Base-by-base conservation (phyloP, 2,797 vertebrate species). In the Myiothlypis chrysogaster region DNA sequence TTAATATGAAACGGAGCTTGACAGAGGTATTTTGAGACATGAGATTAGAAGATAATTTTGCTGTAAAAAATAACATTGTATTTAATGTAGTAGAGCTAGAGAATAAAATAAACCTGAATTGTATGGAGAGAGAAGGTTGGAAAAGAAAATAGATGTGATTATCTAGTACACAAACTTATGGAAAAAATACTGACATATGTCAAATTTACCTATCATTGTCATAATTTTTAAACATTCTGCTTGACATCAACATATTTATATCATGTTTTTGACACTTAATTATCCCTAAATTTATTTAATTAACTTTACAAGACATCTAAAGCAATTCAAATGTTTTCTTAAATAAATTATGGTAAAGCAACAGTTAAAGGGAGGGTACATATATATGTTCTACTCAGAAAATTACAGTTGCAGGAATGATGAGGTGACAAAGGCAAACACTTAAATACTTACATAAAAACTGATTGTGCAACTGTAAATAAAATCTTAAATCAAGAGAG, bases 221-320 rank as follows among this genome's bases (percentile, higher is more conserved):
- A 52, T 91, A 50, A 72, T 96, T 97, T 96, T 96, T 92, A 97
- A 96, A 94, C 87, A 97, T 97, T 88, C 77, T 71, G 43, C 80
- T 91, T 97, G 98, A 97, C 96, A 96, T 97, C 97, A 97, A 97
- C 97, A 97, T 94, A 91, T 98, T 98, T 97, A 86, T 88, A 95
- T 97, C 85, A 43, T 96, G 88, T 77, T 97, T 98, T 96, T 96
- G 94, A 96, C 97, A 97, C 90, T 97, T 98, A 98, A 98, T 98
- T 98, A 98, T 97, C 97, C 94, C 97, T 97, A 95, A 94, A 97
- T 97, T 98, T 98, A 97, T 97, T 96, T 97, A 95, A 98, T 98
- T 98, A 98, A 76, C 77, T 78, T 96, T 87, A 94, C 64, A 88
- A 96, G 94, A 94, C 92, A 97, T 97, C 96, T 95, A 97, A 94